Conservation (phyloP, 2,888 invertebrate genomes). For the Harpalus rubripes region DNA sequence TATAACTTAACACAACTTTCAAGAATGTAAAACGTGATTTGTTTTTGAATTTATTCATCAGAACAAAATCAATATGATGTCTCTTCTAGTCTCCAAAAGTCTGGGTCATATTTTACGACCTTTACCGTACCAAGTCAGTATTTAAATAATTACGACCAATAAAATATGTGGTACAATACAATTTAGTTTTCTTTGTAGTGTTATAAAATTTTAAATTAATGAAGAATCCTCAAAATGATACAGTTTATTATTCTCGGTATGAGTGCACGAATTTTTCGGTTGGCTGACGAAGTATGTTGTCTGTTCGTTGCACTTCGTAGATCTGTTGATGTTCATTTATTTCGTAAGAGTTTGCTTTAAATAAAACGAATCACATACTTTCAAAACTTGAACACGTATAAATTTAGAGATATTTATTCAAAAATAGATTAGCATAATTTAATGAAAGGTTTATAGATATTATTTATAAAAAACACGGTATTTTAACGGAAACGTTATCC, state of each 20-base stretch:
- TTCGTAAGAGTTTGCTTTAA: conserved; percentile 2
- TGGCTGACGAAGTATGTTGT: conserved; percentile 10
- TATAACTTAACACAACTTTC: background rate
- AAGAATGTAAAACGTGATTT: background rate
- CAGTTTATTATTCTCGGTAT: background rate
- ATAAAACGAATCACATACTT: background rate
- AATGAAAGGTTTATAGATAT: too few relatives aligned
- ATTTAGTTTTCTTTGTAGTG: too few relatives aligned
- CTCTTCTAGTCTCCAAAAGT: conserved; percentile 22
- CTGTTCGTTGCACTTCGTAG: conserved; percentile 12
- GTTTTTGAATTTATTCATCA: background rate
- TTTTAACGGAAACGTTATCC: too few relatives aligned
- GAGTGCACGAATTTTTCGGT: conserved; percentile 7
- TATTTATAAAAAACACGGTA: too few relatives aligned
- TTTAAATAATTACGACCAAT: background rate
- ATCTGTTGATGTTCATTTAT: conserved; percentile 2
- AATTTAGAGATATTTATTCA: too few relatives aligned
- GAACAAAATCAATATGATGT: conserved; percentile 23
- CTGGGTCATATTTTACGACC: conserved; percentile 50
- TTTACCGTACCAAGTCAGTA: background rate
- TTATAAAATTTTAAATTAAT: background rate
- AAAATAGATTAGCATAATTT: too few relatives aligned
- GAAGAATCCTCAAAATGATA: background rate
- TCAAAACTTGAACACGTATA: too few relatives aligned
- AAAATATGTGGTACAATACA: too few relatives aligned